A percentile compares a stretch with the other conserved stretches of the same genome.
Conservation (phyloP, 1,140 invertebrate species). For the Hirudo medicinalis region DNA sequence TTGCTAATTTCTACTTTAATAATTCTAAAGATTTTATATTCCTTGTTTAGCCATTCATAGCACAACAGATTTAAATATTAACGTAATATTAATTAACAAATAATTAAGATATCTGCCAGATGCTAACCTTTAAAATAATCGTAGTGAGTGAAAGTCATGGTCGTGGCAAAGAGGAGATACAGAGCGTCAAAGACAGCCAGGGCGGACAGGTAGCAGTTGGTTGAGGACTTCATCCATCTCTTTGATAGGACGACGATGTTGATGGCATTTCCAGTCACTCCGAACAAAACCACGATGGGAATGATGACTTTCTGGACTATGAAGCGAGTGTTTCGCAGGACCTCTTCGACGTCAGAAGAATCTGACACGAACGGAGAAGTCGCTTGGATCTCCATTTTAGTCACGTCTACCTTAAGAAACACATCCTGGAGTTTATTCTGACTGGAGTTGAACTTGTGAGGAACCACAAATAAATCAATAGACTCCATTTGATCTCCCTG, state of each 20-base stretch:
- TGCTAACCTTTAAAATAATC: neutral
- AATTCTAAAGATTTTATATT: too few relatives aligned
- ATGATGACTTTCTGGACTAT: slow-evolving; percentile 27
- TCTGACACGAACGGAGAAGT: neutral
- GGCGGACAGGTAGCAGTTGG: slow-evolving; percentile 58
- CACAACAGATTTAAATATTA: too few relatives aligned
- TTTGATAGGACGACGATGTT: slow-evolving; percentile 51
- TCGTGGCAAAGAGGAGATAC: slow-evolving; percentile 53
- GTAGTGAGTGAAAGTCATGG: slow-evolving; percentile 52
- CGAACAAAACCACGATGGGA: slow-evolving; percentile 28
- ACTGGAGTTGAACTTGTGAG: too few relatives aligned
- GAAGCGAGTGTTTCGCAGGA: slow-evolving; percentile 19
- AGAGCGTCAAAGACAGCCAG: slow-evolving; percentile 58
- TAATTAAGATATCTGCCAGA: neutral
- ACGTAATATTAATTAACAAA: too few relatives aligned
- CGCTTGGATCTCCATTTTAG: neutral
- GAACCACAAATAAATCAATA: too few relatives aligned
- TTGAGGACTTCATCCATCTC: slow-evolving; percentile 57
- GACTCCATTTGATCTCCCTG: too few relatives aligned
- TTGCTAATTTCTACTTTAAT: too few relatives aligned
- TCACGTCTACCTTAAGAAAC: too few relatives aligned
- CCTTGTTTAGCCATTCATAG: too few relatives aligned
- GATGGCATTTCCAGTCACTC: slow-evolving; percentile 30
- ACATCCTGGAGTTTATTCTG: too few relatives aligned
- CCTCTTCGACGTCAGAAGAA: neutral